phyloP scores from a whole-genome alignment of 2,113 vertebrate genomes.

The Haemorhous mexicanus region DNA sequence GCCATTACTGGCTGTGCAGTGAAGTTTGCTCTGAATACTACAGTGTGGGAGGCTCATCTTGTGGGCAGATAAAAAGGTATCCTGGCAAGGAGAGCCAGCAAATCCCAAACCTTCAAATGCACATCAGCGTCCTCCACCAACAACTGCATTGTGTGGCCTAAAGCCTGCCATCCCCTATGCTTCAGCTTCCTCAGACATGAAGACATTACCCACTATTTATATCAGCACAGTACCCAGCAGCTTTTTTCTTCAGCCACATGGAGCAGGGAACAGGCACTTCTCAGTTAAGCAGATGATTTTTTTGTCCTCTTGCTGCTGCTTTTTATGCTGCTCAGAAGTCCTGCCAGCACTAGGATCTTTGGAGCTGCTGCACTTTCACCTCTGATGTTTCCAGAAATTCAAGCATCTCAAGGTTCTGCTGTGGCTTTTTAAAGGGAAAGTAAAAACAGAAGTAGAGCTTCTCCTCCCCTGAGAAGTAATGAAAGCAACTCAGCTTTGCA shows the following conservation, averaged over 20 bases:
- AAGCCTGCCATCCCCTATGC: neutral
- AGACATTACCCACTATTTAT: neutral
- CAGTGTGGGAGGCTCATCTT: neutral
- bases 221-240: neutral
- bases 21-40: neutral
- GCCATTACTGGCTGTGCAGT: neutral
- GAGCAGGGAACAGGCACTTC: neutral
- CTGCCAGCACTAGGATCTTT: neutral
- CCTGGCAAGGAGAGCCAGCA: neutral
- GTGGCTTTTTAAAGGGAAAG: neutral
- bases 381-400: neutral
- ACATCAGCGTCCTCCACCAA: neutral
- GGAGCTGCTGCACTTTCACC: neutral
- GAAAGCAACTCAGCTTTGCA: neutral
- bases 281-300: neutral
- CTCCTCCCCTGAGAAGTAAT: neutral
- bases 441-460: neutral
- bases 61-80: neutral
- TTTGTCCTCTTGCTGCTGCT: neutral
- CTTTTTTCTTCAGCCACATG: neutral
- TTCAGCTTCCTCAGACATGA: neutral
- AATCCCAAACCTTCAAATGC: neutral
- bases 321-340: neutral
- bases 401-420: neutral
- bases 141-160: neutral